Conservation (phyloP, 92 coral and sea anemone genomes). For the Epizoanthus rinbou region DNA sequence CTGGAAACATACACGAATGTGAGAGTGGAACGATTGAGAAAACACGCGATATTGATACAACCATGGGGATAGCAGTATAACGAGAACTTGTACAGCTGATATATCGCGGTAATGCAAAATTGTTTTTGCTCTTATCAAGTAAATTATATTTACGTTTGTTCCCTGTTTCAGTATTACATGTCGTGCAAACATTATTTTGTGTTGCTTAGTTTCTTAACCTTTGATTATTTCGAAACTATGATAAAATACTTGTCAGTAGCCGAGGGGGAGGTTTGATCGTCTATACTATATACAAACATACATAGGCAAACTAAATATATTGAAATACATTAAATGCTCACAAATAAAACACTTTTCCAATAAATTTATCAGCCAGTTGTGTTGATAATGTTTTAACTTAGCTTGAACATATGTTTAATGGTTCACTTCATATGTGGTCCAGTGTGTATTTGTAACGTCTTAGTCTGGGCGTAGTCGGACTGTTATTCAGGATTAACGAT, state of each 20-base stretch:
- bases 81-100: slow-evolving; percentile 1
- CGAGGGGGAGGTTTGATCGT: too few relatives aligned
- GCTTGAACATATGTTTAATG: not conserved
- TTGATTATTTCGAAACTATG: too few relatives aligned
- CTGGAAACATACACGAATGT: slow-evolving; percentile 41
- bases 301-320: too few relatives aligned
- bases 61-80: not conserved
- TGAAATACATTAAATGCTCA: too few relatives aligned
- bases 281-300: too few relatives aligned
- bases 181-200: too few relatives aligned
- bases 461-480: slow-evolving; percentile 35
- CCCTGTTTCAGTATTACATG: not conserved
- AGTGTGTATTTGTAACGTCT: not conserved
- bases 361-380: too few relatives aligned
- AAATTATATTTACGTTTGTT: not conserved
- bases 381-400: not conserved
- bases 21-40: not conserved
- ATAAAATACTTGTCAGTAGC: too few relatives aligned
- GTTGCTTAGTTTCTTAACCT: too few relatives aligned
- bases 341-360: too few relatives aligned
- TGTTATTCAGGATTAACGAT: slow-evolving; percentile 29
- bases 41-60: not conserved
- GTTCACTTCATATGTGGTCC: not conserved
- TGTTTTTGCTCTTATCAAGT: not conserved
- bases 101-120: not conserved